Conservation (phyloP, 2,797 vertebrate genomes). For the Hippopotamyrus pictus region DNA sequence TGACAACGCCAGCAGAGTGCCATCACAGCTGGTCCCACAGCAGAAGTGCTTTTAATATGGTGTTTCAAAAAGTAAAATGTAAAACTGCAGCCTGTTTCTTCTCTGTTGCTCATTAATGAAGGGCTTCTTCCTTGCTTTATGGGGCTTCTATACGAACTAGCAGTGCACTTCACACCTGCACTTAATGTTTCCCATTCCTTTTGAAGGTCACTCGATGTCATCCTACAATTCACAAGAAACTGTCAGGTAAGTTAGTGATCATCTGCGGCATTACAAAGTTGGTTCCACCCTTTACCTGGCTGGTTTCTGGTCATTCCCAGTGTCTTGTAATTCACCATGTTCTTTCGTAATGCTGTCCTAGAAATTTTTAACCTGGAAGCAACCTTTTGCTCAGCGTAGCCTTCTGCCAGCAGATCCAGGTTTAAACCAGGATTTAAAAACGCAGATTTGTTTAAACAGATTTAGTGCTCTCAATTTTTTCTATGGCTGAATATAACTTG, state of each 20-base stretch:
- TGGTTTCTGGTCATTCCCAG: neutral
- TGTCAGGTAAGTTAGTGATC: neutral
- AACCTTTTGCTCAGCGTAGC: neutral
- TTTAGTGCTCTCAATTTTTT: neutral
- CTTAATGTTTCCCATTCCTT: neutral
- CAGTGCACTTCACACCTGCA: neutral
- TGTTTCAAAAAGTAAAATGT: neutral
- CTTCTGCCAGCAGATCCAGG: neutral
- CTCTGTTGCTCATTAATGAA: neutral
- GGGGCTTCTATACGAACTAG: too few species aligned
- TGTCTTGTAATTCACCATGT: neutral
- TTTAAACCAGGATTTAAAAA: neutral
- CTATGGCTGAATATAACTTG: neutral
- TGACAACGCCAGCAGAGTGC: neutral
- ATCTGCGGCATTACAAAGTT: neutral
- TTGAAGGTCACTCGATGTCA: neutral
- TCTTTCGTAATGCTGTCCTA: neutral
- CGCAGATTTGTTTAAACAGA: neutral
- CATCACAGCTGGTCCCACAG: neutral
- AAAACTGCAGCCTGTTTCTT: neutral
- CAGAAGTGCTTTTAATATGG: neutral
- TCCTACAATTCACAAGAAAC: neutral
- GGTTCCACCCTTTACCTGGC: neutral
- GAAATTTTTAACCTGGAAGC: neutral
- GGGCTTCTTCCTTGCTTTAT: too few species aligned